Percentiles rank a stretch among this genome's conserved stretches.
phyloP scores from a whole-genome alignment of 2,888 invertebrate species.

The Tenthredo notha region DNA sequence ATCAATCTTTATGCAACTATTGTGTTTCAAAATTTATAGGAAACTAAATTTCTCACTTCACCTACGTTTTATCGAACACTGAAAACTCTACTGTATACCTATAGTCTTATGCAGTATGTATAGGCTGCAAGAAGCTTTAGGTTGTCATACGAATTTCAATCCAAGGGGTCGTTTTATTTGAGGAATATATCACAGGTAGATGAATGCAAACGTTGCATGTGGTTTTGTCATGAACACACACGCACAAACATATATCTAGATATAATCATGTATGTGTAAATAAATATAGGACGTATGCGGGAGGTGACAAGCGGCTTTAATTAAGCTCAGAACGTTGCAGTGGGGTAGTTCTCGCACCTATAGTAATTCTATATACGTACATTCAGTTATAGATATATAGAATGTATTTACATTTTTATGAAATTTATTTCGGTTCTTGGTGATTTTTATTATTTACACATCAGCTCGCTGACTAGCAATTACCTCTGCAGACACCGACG shows the following conservation, averaged over 20 bases:
- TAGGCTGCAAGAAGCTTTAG: conserved; percentile 4
- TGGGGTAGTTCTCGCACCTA: conserved; percentile 6
- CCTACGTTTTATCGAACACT: neutral
- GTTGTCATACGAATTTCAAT: conserved; percentile 34
- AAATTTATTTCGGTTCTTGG: conserved; percentile 12
- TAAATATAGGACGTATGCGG: conserved; percentile 2
- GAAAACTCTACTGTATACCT: neutral
- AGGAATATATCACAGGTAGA: neutral
- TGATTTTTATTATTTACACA: conserved; percentile 4
- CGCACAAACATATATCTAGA: too few species aligned
- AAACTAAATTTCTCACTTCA: neutral
- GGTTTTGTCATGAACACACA: conserved; percentile 18
- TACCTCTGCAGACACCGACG: neutral
- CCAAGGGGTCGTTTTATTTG: conserved; percentile 24
- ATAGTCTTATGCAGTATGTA: neutral
- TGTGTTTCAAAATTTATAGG: neutral
- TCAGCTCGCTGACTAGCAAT: neutral
- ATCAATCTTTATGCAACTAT: neutral
- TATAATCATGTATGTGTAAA: neutral
- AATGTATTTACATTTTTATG: conserved; percentile 10
- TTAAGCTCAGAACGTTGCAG: conserved; percentile 14
- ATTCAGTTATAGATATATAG: conserved; percentile 5
- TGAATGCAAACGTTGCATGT: conserved; percentile 15
- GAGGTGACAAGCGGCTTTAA: conserved; percentile 31
- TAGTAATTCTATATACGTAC: neutral